Evolutionary conservation across 2,797 vertebrate genomes (phyloP).

Genomic region (Microctenopoma lineatum): DNA sequence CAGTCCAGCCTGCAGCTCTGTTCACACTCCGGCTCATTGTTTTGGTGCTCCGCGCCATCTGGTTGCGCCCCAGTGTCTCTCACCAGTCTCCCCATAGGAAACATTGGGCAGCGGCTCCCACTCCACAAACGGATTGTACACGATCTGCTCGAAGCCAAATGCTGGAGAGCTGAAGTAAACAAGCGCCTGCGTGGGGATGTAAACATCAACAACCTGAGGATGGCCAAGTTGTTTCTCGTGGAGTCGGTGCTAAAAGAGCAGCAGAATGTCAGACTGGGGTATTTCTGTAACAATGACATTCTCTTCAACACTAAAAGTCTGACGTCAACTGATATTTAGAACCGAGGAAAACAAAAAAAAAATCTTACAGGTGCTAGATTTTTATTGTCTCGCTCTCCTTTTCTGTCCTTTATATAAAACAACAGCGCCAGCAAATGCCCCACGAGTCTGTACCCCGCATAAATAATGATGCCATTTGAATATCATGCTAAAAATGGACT

Average conservation of each 20-base stretch:
- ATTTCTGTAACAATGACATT: not conserved
- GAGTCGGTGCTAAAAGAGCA: not conserved
- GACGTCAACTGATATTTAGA: not conserved
- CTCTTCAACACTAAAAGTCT: not conserved
- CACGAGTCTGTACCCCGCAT: not conserved
- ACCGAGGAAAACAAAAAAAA: no score
- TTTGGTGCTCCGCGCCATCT: slow-evolving; percentile 47
- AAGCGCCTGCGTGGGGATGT: slow-evolving; percentile 20
- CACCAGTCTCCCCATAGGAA: not conserved
- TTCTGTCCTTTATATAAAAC: not conserved
- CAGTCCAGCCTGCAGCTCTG: slow-evolving; percentile 22
- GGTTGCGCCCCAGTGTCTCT: slow-evolving; percentile 30
- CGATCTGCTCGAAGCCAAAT: slow-evolving; percentile 36
- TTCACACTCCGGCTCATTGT: slow-evolving; percentile 24
- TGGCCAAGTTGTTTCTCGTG: not conserved
- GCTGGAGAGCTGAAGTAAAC: slow-evolving; percentile 34
- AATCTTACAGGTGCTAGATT: no score
- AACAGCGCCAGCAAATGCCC: not conserved
- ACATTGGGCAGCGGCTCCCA: slow-evolving; percentile 16
- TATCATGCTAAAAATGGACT: not conserved
- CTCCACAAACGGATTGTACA: slow-evolving; percentile 6
- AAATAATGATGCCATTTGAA: not conserved
- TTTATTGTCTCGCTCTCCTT: not conserved
- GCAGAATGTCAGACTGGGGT: not conserved
- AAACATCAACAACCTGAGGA: slow-evolving; percentile 19